Conservation (phyloP, 2,888 invertebrate species). For the Tetheella fluctuosa region DNA sequence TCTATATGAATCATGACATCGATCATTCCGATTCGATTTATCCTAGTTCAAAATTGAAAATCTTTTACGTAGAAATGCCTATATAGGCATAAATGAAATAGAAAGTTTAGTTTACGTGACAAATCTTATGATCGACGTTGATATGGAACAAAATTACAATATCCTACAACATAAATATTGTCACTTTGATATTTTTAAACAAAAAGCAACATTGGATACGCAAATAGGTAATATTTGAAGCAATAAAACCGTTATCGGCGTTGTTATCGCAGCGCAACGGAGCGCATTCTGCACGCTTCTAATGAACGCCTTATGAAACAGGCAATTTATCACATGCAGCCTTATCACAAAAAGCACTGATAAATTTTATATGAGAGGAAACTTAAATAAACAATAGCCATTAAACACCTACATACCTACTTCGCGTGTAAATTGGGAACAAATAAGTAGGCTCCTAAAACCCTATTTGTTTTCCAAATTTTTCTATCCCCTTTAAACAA, state of each 20-base stretch:
- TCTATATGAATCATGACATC: not conserved
- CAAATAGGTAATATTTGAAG: slow-evolving; percentile 80
- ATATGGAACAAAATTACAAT: not conserved
- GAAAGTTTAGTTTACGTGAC: not conserved
- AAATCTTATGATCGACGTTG: slow-evolving; percentile 1
- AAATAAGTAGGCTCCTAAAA: slow-evolving; percentile 24
- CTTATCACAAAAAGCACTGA: slow-evolving; percentile 77
- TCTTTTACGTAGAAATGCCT: not conserved
- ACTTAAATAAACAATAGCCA: slow-evolving; percentile 71
- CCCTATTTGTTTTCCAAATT: slow-evolving; percentile 55
- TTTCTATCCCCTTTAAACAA: slow-evolving; percentile 55
- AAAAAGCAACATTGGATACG: slow-evolving; percentile 62
- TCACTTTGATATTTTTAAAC: slow-evolving; percentile 45
- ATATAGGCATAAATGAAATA: not conserved
- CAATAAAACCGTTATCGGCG: slow-evolving; percentile 78
- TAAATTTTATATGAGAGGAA: slow-evolving; percentile 76
- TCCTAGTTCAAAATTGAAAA: not conserved
- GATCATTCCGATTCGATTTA: not conserved
- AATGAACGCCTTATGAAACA: slow-evolving; percentile 84
- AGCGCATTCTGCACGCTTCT: slow-evolving; percentile 81
- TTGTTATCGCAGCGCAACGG: slow-evolving; percentile 79
- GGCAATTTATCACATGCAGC: slow-evolving; percentile 81
- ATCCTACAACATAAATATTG: slow-evolving; percentile 31
- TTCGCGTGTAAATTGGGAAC: slow-evolving; percentile 20
- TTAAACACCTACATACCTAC: slow-evolving; percentile 38